Evolutionary conservation across 2,797 vertebrate species (phyloP).

Genomic region (Falco cherrug): DNA sequence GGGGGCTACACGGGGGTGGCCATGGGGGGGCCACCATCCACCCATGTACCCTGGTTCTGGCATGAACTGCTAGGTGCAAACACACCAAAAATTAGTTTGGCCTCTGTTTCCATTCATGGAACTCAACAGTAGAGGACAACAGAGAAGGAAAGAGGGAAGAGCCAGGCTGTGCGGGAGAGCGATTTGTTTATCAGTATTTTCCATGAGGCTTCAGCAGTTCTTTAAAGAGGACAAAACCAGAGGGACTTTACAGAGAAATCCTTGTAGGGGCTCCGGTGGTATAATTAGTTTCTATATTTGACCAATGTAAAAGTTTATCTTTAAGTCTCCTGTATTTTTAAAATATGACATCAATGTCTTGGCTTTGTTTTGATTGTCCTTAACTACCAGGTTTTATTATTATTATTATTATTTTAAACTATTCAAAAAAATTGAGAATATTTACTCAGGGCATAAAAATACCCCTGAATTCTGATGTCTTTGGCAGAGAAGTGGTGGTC

Average conservation of each 20-base stretch:
- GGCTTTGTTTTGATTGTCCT: constrained; percentile 47
- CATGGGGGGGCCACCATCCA: neutral
- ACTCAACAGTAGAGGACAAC: neutral
- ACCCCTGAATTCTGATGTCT: constrained; percentile 34
- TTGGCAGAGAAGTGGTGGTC: constrained; percentile 48
- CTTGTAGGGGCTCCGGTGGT: neutral
- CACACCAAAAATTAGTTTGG: neutral
- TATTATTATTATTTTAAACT: neutral
- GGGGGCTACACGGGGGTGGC: neutral
- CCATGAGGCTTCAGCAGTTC: constrained; percentile 41
- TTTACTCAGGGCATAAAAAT: constrained; percentile 63
- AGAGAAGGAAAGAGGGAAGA: neutral
- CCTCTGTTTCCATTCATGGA: neutral
- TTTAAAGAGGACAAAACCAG: constrained; percentile 58
- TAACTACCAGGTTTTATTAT: constrained; percentile 52
- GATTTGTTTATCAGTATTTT: constrained; percentile 39
- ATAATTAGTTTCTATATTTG: constrained; percentile 63
- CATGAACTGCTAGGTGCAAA: neutral
- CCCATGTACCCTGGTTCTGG: neutral
- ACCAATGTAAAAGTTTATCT: constrained; percentile 50
- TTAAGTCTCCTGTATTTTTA: constrained; percentile 41
- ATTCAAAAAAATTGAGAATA: neutral
- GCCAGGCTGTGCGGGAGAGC: neutral
- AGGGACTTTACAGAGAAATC: constrained; percentile 36
- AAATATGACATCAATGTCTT: constrained; percentile 37